These are phyloP conservation scores for Pteromalus puparum DNA, from an alignment of 1,140 invertebrate genomes.

Conservation along the genomic window DNA sequence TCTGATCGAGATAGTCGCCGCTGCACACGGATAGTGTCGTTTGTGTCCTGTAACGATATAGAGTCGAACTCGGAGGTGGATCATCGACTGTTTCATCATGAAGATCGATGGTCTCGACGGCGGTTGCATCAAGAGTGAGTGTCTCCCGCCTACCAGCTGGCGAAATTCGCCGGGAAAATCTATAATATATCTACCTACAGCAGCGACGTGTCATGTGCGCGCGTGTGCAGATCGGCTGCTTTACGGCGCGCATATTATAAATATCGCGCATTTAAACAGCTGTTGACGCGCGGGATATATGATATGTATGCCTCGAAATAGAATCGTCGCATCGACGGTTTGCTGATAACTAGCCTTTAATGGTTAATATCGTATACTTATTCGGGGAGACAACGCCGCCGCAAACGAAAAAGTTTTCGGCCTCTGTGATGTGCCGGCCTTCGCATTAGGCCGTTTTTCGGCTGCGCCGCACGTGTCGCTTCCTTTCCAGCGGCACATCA, in stretches of 20 bases:
- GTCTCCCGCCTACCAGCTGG: neutral
- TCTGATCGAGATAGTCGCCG: no score
- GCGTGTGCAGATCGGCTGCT: neutral
- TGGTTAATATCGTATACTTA: no score
- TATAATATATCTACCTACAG: no score
- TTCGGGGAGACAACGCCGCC: no score
- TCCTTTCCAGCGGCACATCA: no score
- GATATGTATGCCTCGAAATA: neutral
- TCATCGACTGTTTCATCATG: constrained; percentile 48
- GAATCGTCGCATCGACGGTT: neutral
- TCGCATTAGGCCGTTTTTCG: no score
- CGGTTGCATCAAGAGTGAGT: constrained; percentile 58
- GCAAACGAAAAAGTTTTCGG: no score
- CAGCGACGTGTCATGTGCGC: no score
- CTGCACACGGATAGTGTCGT: neutral
- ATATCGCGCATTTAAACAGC: neutral
- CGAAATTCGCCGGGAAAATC: no score
- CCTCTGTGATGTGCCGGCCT: no score
- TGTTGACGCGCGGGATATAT: neutral
- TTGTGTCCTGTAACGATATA: neutral
- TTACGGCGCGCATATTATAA: neutral
- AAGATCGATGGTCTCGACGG: constrained; percentile 58
- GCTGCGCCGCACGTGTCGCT: no score
- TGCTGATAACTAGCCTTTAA: no score
- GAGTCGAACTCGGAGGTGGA: neutral